Conservation (phyloP, 2,888 invertebrate species). For the Metallyticus violacea region DNA sequence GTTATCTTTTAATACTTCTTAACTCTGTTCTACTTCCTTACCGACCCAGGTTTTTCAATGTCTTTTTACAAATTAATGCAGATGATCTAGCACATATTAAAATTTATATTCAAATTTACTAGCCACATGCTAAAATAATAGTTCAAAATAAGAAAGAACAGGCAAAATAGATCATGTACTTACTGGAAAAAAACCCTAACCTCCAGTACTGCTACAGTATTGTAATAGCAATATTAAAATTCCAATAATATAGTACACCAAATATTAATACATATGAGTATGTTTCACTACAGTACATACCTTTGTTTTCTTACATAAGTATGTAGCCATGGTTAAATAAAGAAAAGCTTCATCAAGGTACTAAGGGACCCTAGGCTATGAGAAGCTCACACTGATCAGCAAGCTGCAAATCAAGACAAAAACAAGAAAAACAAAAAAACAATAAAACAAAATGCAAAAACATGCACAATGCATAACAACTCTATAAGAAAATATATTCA, state of each 20-base stretch:
- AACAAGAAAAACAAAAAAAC: neutral
- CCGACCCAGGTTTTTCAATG: too few species aligned
- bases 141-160: too few species aligned
- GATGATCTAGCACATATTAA: too few species aligned
- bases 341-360: neutral
- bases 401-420: conserved; percentile 15
- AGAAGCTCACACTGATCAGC: neutral
- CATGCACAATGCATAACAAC: neutral
- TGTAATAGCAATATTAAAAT: too few species aligned
- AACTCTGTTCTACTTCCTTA: too few species aligned
- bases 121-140: too few species aligned
- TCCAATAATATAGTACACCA: neutral
- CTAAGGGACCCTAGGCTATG: conserved; percentile 7
- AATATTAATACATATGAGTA: neutral
- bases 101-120: too few species aligned
- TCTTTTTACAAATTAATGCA: too few species aligned
- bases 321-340: conserved; percentile 16
- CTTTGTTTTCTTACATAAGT: conserved; percentile 6
- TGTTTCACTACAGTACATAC: neutral
- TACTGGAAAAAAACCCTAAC: too few species aligned
- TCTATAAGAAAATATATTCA: neutral
- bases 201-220: too few species aligned
- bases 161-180: too few species aligned
- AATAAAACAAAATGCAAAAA: neutral
- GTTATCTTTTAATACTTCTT: too few species aligned